These are phyloP conservation scores for Mastacembelus armatus DNA, from an alignment of 2,797 vertebrate genomes.

Conservation along the genomic window DNA sequence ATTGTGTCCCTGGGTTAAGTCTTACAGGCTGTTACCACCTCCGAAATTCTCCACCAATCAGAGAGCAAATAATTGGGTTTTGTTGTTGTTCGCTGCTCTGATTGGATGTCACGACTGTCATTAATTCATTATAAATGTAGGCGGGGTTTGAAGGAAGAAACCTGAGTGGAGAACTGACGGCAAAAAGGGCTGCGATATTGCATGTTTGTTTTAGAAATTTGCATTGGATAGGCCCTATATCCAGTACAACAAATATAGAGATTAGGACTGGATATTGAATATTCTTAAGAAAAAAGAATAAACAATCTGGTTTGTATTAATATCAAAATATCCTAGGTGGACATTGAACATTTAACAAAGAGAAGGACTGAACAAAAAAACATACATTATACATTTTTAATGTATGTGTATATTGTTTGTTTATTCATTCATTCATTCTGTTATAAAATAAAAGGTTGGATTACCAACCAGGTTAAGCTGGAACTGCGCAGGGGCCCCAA, in stretches of 20 bases:
- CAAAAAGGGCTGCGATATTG: no score
- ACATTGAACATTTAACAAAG: no score
- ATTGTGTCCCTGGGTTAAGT: rapidly evolving
- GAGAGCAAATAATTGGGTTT: neutral
- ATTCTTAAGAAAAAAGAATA: neutral
- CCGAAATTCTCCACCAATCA: neutral
- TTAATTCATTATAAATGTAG: neutral
- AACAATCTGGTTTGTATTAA: no score
- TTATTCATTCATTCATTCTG: no score
- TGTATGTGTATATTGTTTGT: no score
- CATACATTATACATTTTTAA: no score
- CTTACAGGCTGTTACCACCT: neutral
- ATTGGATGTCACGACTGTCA: conserved; percentile 1
- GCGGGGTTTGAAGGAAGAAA: neutral
- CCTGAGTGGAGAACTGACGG: rapidly evolving
- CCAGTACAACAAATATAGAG: neutral
- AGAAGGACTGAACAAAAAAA: no score
- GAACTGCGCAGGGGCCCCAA: no score
- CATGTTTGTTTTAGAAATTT: neutral
- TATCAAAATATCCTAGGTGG: no score
- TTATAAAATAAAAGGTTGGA: no score
- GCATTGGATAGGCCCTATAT: neutral
- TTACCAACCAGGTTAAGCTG: no score
- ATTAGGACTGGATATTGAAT: neutral
- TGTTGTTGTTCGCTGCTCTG: neutral